phyloP scores from a whole-genome alignment of 2,888 invertebrate genomes.

The Xestoiulus laeticollis region DNA sequence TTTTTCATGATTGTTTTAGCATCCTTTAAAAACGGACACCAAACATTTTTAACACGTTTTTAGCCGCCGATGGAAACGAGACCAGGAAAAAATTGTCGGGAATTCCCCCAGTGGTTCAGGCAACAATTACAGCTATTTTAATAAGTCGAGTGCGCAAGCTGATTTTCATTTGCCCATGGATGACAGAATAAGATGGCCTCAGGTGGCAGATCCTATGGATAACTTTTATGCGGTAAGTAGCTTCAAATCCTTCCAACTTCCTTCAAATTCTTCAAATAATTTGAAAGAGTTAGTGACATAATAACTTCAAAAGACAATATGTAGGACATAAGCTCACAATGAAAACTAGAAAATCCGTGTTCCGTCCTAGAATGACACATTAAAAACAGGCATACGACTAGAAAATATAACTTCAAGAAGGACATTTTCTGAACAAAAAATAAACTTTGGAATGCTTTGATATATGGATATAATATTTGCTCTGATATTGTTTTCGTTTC shows the following conservation, averaged over 20 bases:
- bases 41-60: not conserved
- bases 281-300: too few relatives aligned
- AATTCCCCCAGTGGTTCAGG: slow-evolving; percentile 88
- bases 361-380: too few relatives aligned
- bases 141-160: slow-evolving; percentile 60
- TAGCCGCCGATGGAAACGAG: slow-evolving; percentile 88
- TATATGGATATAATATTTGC: too few relatives aligned
- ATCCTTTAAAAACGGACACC: not conserved
- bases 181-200: slow-evolving; percentile 86
- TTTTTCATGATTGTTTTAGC: not conserved
- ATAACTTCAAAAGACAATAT: not conserved
- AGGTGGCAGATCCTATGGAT: slow-evolving; percentile 75
- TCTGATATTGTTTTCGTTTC: not conserved
- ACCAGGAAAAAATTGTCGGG: slow-evolving; percentile 74
- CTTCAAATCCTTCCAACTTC: not conserved
- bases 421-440: too few relatives aligned
- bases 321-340: not conserved
- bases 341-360: too few relatives aligned
- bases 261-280: not conserved
- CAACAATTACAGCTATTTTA: slow-evolving; percentile 63
- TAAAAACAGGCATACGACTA: too few relatives aligned
- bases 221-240: slow-evolving; percentile 62
- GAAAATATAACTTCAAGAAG: too few relatives aligned
- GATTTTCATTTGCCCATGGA: slow-evolving; percentile 72
- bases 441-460: too few relatives aligned